phyloP scores from a whole-genome alignment of 2,888 invertebrate genomes.

The Drosophila stalkeri region DNA sequence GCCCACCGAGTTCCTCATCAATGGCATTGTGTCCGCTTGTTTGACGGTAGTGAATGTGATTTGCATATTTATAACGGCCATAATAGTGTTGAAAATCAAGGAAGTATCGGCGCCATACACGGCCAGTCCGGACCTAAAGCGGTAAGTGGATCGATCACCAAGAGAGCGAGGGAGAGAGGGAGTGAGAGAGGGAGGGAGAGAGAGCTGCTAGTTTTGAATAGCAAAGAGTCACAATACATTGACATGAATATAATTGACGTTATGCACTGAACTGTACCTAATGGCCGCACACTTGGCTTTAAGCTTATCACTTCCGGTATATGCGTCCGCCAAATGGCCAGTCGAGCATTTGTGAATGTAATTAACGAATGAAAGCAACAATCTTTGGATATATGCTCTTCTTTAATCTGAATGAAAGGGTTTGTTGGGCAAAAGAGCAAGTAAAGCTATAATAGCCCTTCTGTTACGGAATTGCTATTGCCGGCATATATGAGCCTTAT shows the following conservation, averaged over 20 bases:
- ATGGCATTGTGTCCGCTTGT: constrained; percentile 92
- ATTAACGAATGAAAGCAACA: constrained; percentile 56
- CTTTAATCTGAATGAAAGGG: background rate
- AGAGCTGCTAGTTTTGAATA: background rate
- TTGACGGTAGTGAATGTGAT: constrained; percentile 93
- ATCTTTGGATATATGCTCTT: background rate
- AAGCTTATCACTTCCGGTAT: constrained; percentile 62
- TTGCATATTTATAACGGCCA: constrained; percentile 93
- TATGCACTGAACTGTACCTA: constrained; percentile 44
- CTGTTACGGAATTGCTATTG: no score
- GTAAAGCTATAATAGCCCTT: background rate
- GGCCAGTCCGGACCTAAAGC: constrained; percentile 89
- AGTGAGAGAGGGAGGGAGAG: no score
- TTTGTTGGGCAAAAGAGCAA: background rate
- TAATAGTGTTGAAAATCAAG: constrained; percentile 93
- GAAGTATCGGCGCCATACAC: constrained; percentile 93
- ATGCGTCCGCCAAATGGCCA: constrained; percentile 29
- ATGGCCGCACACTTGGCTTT: constrained; percentile 45
- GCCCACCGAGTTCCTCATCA: constrained; percentile 91
- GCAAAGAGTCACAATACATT: background rate
- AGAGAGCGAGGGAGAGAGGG: no score
- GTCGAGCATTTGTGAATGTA: constrained; percentile 50
- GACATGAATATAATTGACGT: constrained; percentile 14
- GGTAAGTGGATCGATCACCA: constrained; percentile 84
- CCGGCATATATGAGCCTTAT: background rate